Evolutionary conservation across 2,888 invertebrate genomes (phyloP).

Genomic region (Melanotus villosus): DNA sequence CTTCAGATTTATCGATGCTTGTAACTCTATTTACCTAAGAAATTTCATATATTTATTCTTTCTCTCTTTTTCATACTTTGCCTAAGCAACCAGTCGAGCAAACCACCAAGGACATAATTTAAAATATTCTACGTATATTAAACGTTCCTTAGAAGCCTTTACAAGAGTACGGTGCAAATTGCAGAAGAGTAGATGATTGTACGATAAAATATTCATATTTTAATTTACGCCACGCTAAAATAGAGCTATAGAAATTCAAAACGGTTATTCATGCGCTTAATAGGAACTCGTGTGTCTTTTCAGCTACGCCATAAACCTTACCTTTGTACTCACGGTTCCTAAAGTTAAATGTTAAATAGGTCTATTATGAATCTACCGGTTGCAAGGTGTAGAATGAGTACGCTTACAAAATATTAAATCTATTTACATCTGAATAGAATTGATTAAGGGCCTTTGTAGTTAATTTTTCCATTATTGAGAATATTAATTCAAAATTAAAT

Average conservation of each 20-base stretch:
- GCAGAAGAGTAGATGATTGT: not conserved
- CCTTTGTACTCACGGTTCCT: not conserved
- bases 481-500: too few species aligned
- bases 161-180: not conserved
- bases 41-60: too few species aligned
- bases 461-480: too few species aligned
- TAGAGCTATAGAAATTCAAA: slow-evolving; percentile 7
- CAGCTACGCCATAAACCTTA: not conserved
- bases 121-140: too few species aligned
- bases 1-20: too few species aligned
- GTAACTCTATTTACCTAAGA: too few species aligned
- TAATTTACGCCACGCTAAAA: slow-evolving; percentile 17
- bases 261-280: slow-evolving; percentile 6
- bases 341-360: slow-evolving; percentile 1
- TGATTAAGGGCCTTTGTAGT: too few species aligned
- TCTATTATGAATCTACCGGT: slow-evolving; percentile 2
- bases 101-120: too few species aligned
- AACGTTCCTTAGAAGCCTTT: too few species aligned
- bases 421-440: not conserved
- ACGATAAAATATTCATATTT: slow-evolving; percentile 28
- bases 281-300: slow-evolving; percentile 3
- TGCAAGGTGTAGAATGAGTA: not conserved
- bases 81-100: too few species aligned
- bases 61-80: too few species aligned
- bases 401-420: not conserved